Evolutionary conservation across 1,140 invertebrate genomes (phyloP).

Genomic region (Dendroctonus ponderosae): DNA sequence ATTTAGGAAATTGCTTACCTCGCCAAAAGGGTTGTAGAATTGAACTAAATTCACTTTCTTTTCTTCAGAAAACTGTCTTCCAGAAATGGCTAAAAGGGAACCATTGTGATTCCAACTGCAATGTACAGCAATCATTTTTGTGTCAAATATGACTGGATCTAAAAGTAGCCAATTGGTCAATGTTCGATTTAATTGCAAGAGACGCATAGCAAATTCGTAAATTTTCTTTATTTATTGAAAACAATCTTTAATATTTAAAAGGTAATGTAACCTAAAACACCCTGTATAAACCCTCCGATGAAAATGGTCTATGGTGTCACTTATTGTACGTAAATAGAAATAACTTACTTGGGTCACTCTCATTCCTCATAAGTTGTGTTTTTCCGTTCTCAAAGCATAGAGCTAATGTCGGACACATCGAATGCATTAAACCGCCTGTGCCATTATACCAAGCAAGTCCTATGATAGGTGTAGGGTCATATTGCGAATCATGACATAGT

Average conservation of each 20-base stretch:
- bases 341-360: slow-evolving; percentile 73
- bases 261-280: neutral
- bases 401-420: slow-evolving; percentile 75
- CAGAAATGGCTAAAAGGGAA: slow-evolving; percentile 82
- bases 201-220: no score
- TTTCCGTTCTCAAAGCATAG: slow-evolving; percentile 86
- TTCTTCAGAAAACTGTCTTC: slow-evolving; percentile 62
- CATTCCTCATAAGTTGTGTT: slow-evolving; percentile 85
- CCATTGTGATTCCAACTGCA: slow-evolving; percentile 93
- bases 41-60: slow-evolving; percentile 84
- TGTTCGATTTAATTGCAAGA: no score
- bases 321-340: neutral
- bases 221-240: no score
- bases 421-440: slow-evolving; percentile 64
- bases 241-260: no score
- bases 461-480: slow-evolving; percentile 57
- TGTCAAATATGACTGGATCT: slow-evolving; percentile 66
- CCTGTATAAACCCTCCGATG: no score
- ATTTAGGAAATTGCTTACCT: slow-evolving; percentile 55
- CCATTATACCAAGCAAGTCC: slow-evolving; percentile 87
- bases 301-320: no score
- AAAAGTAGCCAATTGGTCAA: slow-evolving; percentile 9
- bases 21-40: slow-evolving; percentile 86
- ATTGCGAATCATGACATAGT: slow-evolving; percentile 57
- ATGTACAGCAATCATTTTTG: slow-evolving; percentile 77